A percentile compares a stretch with the other conserved stretches of the same genome.
These are phyloP conservation scores for Toxotes chatareus DNA, from an alignment of 2,113 vertebrate species.

Conservation along the genomic window DNA sequence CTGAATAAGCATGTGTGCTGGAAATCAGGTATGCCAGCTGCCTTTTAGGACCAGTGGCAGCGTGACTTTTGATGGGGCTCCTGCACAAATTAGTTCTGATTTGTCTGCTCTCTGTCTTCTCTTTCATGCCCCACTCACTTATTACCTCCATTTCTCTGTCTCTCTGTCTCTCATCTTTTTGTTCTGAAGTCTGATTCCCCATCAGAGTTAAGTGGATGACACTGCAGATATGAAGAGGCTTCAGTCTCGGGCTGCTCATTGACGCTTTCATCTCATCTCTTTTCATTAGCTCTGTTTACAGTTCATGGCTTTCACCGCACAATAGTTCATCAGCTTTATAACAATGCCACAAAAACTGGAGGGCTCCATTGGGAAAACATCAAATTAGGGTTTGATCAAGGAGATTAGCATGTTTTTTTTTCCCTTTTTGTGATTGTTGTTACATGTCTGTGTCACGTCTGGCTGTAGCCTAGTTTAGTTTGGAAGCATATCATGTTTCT, in stretches of 20 bases:
- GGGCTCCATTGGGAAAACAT: constrained; percentile 5
- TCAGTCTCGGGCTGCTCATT: constrained; percentile 33
- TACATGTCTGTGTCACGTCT: background rate
- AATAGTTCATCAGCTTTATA: constrained; percentile 29
- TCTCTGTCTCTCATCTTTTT: constrained; percentile 34
- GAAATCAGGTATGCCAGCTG: constrained; percentile 7
- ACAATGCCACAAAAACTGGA: constrained; percentile 15
- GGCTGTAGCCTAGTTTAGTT: background rate
- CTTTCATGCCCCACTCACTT: constrained; percentile 37
- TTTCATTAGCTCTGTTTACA: constrained; percentile 49
- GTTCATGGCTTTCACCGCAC: background rate
- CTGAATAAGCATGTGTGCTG: constrained; percentile 2
- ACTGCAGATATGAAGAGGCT: constrained; percentile 48
- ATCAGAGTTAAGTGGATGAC: constrained; percentile 56
- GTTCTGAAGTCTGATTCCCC: constrained; percentile 42
- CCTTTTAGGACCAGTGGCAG: constrained; percentile 4
- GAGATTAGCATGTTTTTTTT: background rate
- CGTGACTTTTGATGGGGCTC: constrained; percentile 10
- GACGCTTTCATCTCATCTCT: constrained; percentile 38
- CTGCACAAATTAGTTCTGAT: background rate
- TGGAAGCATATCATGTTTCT: background rate
- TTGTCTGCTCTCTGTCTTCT: constrained; percentile 13
- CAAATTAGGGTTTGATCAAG: constrained; percentile 30
- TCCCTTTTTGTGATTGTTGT: background rate
- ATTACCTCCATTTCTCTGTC: constrained; percentile 18